A percentile compares a stretch with the other conserved stretches of the same genome.
Evolutionary conservation across 2,113 vertebrate species (phyloP).

Genomic region (Leucoraja erinaceus): DNA sequence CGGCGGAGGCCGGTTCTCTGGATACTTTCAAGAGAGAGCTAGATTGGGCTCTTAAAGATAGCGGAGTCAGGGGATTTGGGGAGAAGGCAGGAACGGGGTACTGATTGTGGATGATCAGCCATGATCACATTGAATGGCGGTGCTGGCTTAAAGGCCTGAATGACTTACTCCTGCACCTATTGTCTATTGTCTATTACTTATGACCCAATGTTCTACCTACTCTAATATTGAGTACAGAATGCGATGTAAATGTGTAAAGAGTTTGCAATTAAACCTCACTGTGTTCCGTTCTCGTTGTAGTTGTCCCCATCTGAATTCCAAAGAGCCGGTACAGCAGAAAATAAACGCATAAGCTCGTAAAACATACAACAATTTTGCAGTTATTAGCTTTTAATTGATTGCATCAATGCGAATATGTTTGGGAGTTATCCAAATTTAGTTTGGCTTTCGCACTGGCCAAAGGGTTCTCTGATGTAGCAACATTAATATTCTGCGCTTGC

Average conservation of each 20-base stretch:
- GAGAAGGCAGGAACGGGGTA: too few relatives aligned
- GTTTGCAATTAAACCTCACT: background rate
- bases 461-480: background rate
- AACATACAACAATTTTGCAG: constrained; percentile 11
- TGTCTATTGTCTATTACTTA: too few relatives aligned
- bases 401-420: constrained; percentile 7
- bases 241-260: background rate
- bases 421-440: background rate
- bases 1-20: too few relatives aligned
- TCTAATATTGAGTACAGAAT: too few relatives aligned
- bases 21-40: too few relatives aligned
- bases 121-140: too few relatives aligned
- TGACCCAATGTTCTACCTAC: too few relatives aligned
- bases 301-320: background rate
- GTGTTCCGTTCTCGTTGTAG: background rate
- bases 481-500: background rate
- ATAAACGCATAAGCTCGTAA: background rate
- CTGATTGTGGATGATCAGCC: too few relatives aligned
- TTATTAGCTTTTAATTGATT: constrained; percentile 10
- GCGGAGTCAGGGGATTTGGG: too few relatives aligned
- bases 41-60: too few relatives aligned
- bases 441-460: background rate
- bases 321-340: background rate
- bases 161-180: too few relatives aligned
- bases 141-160: too few relatives aligned